Conservation (phyloP, 2,888 invertebrate genomes). For the Acanthosepion pharaonis region DNA sequence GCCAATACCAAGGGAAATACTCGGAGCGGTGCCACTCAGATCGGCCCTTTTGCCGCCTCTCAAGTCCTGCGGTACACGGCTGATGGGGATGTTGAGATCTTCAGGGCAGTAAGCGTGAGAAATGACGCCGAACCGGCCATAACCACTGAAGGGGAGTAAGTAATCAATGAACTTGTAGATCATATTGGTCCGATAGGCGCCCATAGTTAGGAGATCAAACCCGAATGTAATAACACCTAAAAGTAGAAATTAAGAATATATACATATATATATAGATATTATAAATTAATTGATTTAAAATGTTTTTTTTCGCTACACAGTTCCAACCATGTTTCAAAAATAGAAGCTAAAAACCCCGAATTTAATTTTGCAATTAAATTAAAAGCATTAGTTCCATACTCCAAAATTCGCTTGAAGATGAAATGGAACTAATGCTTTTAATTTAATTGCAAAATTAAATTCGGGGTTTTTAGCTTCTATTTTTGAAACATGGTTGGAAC, state of each 20-base stretch:
- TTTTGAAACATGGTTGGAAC: no score
- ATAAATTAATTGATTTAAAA: no score
- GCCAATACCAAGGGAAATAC: neutral
- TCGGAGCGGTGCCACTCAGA: neutral
- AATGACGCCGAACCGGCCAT: neutral
- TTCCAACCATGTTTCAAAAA: no score
- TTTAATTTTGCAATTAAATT: no score
- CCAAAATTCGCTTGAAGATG: no score
- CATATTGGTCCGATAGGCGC: neutral
- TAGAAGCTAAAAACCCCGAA: no score
- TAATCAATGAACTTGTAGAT: constrained; percentile 37
- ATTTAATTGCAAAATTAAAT: no score
- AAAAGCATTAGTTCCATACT: no score
- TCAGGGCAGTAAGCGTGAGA: constrained; percentile 39
- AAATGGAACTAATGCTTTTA: no score
- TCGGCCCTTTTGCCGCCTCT: neutral
- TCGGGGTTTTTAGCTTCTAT: no score
- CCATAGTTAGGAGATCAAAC: neutral
- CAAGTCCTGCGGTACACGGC: neutral
- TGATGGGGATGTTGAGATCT: neutral
- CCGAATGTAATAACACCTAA: neutral
- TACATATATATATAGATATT: no score
- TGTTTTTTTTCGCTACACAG: no score
- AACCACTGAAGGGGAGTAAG: neutral
- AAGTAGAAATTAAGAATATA: neutral